Conservation (phyloP, 2,888 invertebrate species). For the Eristalis tenax region DNA sequence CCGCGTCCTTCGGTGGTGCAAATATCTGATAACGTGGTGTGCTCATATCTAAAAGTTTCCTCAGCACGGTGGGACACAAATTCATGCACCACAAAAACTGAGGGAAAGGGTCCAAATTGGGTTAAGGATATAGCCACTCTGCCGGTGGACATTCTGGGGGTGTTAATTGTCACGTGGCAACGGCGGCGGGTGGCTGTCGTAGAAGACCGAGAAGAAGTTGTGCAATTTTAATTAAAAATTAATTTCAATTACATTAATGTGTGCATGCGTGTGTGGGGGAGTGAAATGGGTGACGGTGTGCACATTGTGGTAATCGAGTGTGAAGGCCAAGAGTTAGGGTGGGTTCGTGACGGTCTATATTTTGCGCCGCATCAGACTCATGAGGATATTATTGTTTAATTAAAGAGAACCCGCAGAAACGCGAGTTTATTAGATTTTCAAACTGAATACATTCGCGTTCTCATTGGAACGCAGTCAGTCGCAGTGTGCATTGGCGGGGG, state of each 20-base stretch:
- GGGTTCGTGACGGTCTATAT: neutral
- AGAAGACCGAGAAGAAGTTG: constrained; percentile 46
- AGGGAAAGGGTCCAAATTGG: constrained; percentile 54
- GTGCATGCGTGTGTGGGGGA: neutral
- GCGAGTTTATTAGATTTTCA: neutral
- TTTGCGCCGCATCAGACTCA: neutral
- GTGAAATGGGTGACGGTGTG: neutral
- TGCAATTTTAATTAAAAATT: constrained; percentile 65
- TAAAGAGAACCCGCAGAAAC: neutral
- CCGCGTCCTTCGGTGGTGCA: constrained; percentile 22
- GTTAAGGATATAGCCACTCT: constrained; percentile 59
- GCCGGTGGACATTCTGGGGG: neutral
- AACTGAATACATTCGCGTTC: neutral
- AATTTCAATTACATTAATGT: constrained; percentile 64
- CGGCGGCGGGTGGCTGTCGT: neutral
- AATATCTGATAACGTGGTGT: constrained; percentile 57
- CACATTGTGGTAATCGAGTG: neutral
- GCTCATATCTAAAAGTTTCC: constrained; percentile 23
- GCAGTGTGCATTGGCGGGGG: no score
- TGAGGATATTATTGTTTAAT: neutral
- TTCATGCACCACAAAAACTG: neutral
- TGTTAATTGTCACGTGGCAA: constrained; percentile 9
- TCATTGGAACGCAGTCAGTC: no score
- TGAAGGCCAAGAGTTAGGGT: neutral
- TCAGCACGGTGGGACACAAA: neutral